phyloP scores from a whole-genome alignment of 2,888 invertebrate genomes.

The Tromatobia lineatoria region DNA sequence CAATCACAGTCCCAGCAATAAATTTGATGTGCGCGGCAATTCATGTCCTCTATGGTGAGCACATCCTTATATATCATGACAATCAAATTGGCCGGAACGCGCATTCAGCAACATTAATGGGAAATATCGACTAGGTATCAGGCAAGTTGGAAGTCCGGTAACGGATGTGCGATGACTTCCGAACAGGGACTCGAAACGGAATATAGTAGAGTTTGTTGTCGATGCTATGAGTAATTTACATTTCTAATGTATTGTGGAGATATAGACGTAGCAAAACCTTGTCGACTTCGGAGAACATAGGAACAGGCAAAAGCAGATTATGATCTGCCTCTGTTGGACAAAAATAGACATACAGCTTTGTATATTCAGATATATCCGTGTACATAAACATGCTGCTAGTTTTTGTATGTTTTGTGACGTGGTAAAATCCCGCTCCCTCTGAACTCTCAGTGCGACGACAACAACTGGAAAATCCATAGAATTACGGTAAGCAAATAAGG shows the following conservation, averaged over 20 bases:
- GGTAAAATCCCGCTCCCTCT: too few relatives aligned
- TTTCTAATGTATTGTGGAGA: conserved; percentile 53
- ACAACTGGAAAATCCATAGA: too few relatives aligned
- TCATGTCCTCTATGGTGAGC: background rate
- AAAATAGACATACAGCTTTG: conserved; percentile 1
- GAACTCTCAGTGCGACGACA: too few relatives aligned
- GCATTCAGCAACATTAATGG: background rate
- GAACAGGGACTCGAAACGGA: conserved; percentile 19
- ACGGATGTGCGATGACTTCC: background rate
- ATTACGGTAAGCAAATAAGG: too few relatives aligned
- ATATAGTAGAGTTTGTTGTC: conserved; percentile 21
- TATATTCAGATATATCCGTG: background rate
- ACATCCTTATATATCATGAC: background rate
- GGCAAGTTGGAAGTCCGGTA: conserved; percentile 25
- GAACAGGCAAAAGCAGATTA: conserved; percentile 24
- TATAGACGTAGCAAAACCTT: conserved; percentile 16
- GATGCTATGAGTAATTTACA: conserved; percentile 59
- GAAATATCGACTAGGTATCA: background rate
- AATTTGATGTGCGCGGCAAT: background rate
- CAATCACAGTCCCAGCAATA: background rate
- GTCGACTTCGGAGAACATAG: conserved; percentile 35
- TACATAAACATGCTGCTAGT: background rate
- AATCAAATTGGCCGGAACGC: background rate
- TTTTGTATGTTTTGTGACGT: too few relatives aligned
- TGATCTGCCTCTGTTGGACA: background rate